Percentiles rank a stretch among this genome's conserved stretches.
Evolutionary conservation across 2,888 invertebrate species (phyloP).

Genomic region (Brachynemurus nebulosus): DNA sequence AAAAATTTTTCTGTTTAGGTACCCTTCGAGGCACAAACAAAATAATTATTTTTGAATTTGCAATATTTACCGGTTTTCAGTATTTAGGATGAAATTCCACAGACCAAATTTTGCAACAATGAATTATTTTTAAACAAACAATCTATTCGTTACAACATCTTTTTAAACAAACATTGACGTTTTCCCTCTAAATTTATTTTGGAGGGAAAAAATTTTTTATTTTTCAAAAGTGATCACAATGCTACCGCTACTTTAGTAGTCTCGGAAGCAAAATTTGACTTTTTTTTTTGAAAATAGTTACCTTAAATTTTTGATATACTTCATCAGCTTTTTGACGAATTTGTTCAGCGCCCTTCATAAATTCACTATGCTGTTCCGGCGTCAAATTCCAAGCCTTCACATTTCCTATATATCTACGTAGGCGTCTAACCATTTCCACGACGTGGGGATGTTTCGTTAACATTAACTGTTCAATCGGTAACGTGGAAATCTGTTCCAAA

Average conservation of each 20-base stretch:
- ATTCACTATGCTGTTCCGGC: conserved; percentile 43
- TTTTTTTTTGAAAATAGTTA: conserved; percentile 21
- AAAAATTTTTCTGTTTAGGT: conserved; percentile 10
- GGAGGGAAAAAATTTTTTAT: no score
- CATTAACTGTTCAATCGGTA: conserved; percentile 57
- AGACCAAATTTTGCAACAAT: no score
- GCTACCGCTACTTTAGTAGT: no score
- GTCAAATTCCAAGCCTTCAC: conserved; percentile 54
- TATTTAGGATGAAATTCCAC: no score
- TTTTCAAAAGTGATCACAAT: no score
- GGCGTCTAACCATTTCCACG: conserved; percentile 61
- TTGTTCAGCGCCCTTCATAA: conserved; percentile 50
- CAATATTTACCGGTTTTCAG: no score
- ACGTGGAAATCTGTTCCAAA: conserved; percentile 42
- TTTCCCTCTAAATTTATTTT: no score
- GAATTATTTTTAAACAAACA: no score
- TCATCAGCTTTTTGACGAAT: conserved; percentile 56
- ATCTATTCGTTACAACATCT: no score
- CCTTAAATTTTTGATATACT: conserved; percentile 42
- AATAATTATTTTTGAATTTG: no score
- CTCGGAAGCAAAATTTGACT: neutral
- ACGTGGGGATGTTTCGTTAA: conserved; percentile 67
- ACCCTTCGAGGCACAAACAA: no score
- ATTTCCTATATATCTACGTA: conserved; percentile 69
- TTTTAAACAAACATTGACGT: no score